Conservation (phyloP, 1,140 invertebrate genomes). For the Drosophila sp. region DNA sequence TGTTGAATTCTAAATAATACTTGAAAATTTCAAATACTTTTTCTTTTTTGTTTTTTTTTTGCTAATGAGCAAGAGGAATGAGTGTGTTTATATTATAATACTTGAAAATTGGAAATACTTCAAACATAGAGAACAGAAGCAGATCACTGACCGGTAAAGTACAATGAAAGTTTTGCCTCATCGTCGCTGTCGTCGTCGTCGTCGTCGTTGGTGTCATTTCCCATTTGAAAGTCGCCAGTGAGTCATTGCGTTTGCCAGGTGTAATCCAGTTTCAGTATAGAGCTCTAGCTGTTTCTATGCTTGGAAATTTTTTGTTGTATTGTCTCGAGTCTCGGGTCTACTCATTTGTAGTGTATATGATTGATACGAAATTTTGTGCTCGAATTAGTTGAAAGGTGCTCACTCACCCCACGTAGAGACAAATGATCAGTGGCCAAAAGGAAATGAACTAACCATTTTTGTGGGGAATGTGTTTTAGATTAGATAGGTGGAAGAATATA, state of each 20-base stretch:
- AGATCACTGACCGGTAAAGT: constrained; percentile 14
- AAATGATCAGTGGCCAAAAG: constrained; percentile 17
- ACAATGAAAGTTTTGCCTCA: constrained; percentile 50
- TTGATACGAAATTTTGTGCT: constrained; percentile 61
- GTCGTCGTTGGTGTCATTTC: constrained; percentile 17
- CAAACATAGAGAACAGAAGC: not conserved
- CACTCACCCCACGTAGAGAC: constrained; percentile 37
- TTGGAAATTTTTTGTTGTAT: not conserved
- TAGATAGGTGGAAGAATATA: constrained; percentile 5
- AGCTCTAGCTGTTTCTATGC: not conserved
- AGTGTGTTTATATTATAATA: no score
- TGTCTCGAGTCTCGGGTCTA: not conserved
- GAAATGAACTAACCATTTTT: not conserved
- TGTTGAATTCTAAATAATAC: no score
- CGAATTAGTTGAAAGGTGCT: constrained; percentile 52
- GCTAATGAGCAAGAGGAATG: no score
- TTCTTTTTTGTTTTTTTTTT: no score
- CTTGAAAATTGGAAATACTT: no score
- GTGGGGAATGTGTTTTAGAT: not conserved
- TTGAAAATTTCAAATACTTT: no score
- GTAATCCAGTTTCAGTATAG: constrained; percentile 61
- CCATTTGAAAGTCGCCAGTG: constrained; percentile 71
- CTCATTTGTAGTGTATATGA: constrained; percentile 42
- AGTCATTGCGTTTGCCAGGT: constrained; percentile 62
- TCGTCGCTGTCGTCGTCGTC: constrained; percentile 28